Evolutionary conservation across 1,140 invertebrate species (phyloP), one percentile per base, ranked within the genome.

Genomic region (Lerema accius): DNA sequence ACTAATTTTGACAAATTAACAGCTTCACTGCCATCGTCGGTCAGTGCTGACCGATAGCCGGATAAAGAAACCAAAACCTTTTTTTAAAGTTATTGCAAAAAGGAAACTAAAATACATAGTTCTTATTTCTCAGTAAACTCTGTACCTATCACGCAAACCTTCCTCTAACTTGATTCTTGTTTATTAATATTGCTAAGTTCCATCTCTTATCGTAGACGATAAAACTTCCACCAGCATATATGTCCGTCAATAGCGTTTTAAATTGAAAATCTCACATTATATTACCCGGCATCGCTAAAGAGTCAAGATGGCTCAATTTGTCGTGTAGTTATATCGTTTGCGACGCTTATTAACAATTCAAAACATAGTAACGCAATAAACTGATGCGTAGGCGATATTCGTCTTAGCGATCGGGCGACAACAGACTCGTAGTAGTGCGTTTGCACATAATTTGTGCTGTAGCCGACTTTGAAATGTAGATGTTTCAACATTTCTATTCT

Each of bases 241-340:
- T 58, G 55, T 9, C 11, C 23, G 55, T 58, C 55, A 58, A 58
- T 39, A 59, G 55, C 55, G 55, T 59, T 59, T 59, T 59, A 59
- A 59, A 59, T 59, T 59, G 55, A 59, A 59, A 59, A 59, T 59
- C 55, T 59, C 43, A 59, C 55, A 46, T 59, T 48, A 59, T 59
- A 59, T 59, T 59, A 59, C 55, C 43, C 23, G 55, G 43, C 55
- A 59, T 59, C 55, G 55, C 55, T 59, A 59, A 59, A 59, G 55
- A 53, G 65, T 67, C 63, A 66, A 66, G 66, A 65, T 68, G 63
- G 60, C 55, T 67, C 69, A 70, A 70, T 70, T 73, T 70, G 71
- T 62, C 56, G 65, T 65, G 67, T 70, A 70, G 51, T 60, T 55
- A 67, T 59, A 67, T 67, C 59, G 56, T 65, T 63, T 60, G 64